These are phyloP conservation scores for Deilephila porcellus DNA, from an alignment of 2,888 invertebrate genomes.

Conservation along the genomic window DNA sequence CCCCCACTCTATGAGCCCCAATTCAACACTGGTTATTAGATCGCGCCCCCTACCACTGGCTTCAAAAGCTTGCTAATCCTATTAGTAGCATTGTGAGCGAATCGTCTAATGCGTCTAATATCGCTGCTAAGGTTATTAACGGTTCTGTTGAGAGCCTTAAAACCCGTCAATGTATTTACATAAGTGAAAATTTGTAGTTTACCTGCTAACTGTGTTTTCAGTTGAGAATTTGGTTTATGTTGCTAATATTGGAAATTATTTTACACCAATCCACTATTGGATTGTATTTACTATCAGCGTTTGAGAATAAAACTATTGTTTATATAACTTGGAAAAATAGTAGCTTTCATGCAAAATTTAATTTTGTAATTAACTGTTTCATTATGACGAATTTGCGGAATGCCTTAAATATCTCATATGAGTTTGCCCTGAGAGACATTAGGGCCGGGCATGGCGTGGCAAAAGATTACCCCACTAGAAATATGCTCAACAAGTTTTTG, in stretches of 20 bases:
- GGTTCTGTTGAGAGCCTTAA: background rate
- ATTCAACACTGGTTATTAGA: background rate
- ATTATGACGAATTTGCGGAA: too few relatives aligned
- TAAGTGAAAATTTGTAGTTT: conserved; percentile 15
- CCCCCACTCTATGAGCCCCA: background rate
- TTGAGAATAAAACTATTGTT: too few relatives aligned
- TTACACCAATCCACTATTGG: background rate
- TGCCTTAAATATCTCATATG: too few relatives aligned
- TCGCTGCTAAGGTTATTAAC: conserved; percentile 22
- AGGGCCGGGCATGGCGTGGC: too few relatives aligned
- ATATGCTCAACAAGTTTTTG: too few relatives aligned
- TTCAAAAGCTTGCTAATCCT: conserved; percentile 26
- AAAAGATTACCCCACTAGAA: too few relatives aligned
- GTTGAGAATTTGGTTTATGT: background rate
- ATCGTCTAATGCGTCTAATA: conserved; percentile 25
- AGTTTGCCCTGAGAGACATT: too few relatives aligned
- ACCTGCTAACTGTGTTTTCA: background rate
- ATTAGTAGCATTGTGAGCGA: conserved; percentile 27
- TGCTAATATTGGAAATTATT: background rate
- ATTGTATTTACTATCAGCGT: too few relatives aligned
- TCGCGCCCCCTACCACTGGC: conserved; percentile 5
- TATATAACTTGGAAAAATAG: too few relatives aligned
- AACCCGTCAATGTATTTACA: conserved; percentile 14
- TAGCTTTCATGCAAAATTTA: too few relatives aligned
- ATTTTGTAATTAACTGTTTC: too few relatives aligned